phyloP scores from a whole-genome alignment of 2,888 invertebrate species.

The Drosophila maculinotata region DNA sequence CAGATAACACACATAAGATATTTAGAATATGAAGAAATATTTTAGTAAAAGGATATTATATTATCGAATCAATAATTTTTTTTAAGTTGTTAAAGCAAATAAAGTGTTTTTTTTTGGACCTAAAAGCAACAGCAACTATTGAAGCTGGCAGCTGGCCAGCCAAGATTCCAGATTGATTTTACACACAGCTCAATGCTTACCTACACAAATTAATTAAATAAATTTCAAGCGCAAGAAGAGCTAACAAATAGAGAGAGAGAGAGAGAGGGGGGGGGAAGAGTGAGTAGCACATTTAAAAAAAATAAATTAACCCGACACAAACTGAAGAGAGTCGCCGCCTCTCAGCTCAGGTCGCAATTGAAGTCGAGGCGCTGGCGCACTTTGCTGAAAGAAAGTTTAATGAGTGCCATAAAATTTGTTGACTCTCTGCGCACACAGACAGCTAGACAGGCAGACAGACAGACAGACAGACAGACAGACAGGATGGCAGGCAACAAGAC shows the following conservation, averaged over 20 bases:
- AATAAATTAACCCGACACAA: slow-evolving; percentile 51
- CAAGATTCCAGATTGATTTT: slow-evolving; percentile 60
- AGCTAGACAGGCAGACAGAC: neutral
- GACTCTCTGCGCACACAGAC: slow-evolving; percentile 59
- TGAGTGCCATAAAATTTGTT: slow-evolving; percentile 79
- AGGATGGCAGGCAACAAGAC: too few relatives aligned
- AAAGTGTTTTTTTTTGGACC: too few relatives aligned
- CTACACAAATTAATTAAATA: slow-evolving; percentile 68
- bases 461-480: neutral
- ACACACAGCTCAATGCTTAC: slow-evolving; percentile 41
- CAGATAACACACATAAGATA: too few relatives aligned
- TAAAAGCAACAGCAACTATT: slow-evolving; percentile 4
- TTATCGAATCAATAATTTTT: too few relatives aligned
- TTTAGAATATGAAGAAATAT: too few relatives aligned
- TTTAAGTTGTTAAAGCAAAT: too few relatives aligned
- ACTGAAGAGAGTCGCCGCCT: too few relatives aligned
- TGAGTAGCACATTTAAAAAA: slow-evolving; percentile 40
- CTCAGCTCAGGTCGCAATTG: slow-evolving; percentile 25
- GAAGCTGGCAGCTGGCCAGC: neutral
- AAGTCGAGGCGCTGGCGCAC: slow-evolving; percentile 45
- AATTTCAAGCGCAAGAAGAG: slow-evolving; percentile 37
- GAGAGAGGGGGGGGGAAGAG: neutral
- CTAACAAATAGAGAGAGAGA: neutral
- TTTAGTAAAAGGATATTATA: too few relatives aligned
- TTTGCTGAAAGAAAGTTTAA: slow-evolving; percentile 78